Evolutionary conservation across 2,797 vertebrate genomes (phyloP), one percentile per base, ranked within the genome.

Genomic region (Salmo trutta): DNA sequence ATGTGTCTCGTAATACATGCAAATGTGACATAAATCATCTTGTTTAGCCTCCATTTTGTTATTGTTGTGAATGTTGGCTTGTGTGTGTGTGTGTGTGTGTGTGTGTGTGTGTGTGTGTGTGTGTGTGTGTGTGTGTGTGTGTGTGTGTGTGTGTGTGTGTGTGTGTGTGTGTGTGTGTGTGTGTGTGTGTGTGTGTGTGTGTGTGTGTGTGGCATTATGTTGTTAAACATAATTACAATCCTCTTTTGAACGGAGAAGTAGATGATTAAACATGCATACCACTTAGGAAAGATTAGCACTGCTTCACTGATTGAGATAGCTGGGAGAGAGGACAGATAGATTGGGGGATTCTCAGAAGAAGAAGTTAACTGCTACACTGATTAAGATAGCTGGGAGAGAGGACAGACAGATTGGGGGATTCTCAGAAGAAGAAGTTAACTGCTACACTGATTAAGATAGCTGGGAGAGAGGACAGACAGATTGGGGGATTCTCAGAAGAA

Each of bases 181-280:
- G 51, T 15, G 53, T 56, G 53, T 7, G 53, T 56, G 53, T 7
- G 53, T 56, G 3, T 6, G 53, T 54, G 53, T 54, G 53, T n/a
- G 54, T 56, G 54, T 56, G 54, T n/a, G 17, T 17, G 19, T 14
- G 29, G 41, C 16, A n/a, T 17, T 31, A 14, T 51, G 27, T 24
- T 67, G 59, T 72, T 71, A 52, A 71, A 67, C 36, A 59, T 68
- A 76, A 76, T 67, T 66, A 31, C 74, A 67, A 56, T 72, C 52
- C 56, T 76, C 56, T 72, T 21, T 47, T 76, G n/a, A 67, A 76
- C 72, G 52, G 17, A 2, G 52, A 71, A 16, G 17, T 16, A 27
- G 52, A 31, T 41, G 12, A 68, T 74, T 16, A 70, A 74, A 74
- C 52, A 74, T 79, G 36, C 31, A 68, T 68, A 69, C 27, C 47